These are phyloP conservation scores for Macrotus californicus DNA, from an alignment of 2,113 vertebrate genomes.

Conservation along the genomic window DNA sequence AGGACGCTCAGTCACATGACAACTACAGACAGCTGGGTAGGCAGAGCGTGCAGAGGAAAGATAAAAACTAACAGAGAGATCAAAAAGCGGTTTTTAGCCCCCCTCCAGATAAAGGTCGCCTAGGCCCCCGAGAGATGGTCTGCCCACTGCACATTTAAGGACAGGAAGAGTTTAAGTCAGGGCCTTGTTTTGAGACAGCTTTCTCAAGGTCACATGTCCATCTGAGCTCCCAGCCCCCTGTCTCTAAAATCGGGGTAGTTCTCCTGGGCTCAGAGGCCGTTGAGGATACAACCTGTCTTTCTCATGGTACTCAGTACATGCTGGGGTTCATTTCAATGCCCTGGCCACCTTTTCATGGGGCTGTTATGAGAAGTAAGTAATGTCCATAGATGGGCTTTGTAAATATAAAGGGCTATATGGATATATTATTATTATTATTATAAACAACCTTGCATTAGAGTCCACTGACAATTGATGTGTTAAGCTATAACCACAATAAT, in stretches of 20 bases:
- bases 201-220: not conserved
- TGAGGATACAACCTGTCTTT: not conserved
- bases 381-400: not conserved
- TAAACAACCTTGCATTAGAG: not conserved
- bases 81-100: not conserved
- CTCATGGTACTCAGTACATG: not conserved
- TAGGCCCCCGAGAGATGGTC: not conserved
- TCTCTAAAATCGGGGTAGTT: not conserved
- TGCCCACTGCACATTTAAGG: not conserved
- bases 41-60: not conserved
- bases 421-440: not conserved
- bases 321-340: not conserved
- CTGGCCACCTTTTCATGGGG: not conserved
- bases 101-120: not conserved
- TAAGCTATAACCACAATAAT: slow-evolving; percentile 17
- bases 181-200: not conserved
- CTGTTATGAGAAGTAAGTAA: not conserved
- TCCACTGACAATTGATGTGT: not conserved
- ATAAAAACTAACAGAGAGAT: not conserved
- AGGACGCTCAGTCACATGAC: not conserved
- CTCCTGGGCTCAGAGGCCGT: not conserved
- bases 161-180: not conserved
- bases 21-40: not conserved
- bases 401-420: not conserved
- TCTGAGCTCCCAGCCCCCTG: not conserved